These are phyloP conservation scores for Coenonympha arcania DNA, from an alignment of 2,888 invertebrate species.

Conservation along the genomic window DNA sequence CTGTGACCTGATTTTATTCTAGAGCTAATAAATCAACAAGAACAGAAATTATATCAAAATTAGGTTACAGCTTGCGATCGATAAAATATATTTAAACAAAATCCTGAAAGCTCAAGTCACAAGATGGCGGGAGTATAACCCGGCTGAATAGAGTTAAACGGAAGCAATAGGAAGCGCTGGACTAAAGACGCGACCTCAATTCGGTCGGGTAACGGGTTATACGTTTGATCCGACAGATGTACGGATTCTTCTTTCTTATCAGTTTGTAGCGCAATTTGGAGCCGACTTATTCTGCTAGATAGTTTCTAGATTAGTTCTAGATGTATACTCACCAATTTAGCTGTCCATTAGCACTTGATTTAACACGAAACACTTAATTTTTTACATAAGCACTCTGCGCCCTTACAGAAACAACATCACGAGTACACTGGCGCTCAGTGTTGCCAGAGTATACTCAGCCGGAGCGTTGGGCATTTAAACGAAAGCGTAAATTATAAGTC, in stretches of 20 bases:
- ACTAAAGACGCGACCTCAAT: conserved; percentile 50
- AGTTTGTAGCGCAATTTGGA: conserved; percentile 49
- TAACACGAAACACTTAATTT: conserved; percentile 69
- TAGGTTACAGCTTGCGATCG: conserved; percentile 66
- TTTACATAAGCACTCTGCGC: conserved; percentile 73
- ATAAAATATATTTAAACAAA: conserved; percentile 60
- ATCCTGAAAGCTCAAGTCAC: conserved; percentile 67
- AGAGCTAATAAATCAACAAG: conserved; percentile 24
- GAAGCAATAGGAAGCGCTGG: conserved; percentile 45
- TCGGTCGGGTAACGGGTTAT: conserved; percentile 61
- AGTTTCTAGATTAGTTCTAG: conserved; percentile 35
- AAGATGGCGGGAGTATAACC: conserved; percentile 69
- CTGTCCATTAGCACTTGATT: conserved; percentile 56
- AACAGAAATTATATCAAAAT: conserved; percentile 45
- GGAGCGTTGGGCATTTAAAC: too few species aligned
- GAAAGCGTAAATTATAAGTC: too few species aligned
- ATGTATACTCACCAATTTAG: conserved; percentile 58
- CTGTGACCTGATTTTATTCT: conserved; percentile 13
- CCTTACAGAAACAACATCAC: conserved; percentile 71
- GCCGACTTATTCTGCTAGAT: conserved; percentile 35
- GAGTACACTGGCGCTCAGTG: conserved; percentile 68
- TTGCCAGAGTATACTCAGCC: too few species aligned
- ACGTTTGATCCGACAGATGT: conserved; percentile 67
- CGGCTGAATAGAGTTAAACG: conserved; percentile 42
- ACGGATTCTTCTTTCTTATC: conserved; percentile 56